Conservation (phyloP, 2,888 invertebrate genomes). For the Anorthoa munda region DNA sequence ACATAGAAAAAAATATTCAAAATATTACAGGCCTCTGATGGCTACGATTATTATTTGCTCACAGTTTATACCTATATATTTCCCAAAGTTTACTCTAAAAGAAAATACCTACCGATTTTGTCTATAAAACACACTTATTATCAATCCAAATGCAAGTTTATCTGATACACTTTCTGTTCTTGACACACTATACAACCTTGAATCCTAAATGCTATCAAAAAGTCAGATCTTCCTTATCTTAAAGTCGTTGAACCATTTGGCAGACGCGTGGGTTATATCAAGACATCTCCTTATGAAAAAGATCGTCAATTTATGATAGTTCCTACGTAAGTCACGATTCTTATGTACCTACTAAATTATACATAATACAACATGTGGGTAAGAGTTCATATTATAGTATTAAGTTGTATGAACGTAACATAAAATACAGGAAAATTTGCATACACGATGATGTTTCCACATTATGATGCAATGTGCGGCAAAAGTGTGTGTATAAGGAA, state of each 20-base stretch:
- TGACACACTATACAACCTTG: conserved; percentile 56
- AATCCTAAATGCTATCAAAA: conserved; percentile 41
- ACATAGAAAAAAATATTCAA: not conserved
- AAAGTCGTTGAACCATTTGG: conserved; percentile 52
- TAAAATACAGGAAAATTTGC: conserved; percentile 8
- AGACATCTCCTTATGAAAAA: conserved; percentile 35
- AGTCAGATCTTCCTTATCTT: conserved; percentile 45
- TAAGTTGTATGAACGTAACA: conserved; percentile 24
- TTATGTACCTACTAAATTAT: conserved; percentile 33
- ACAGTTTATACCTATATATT: too few relatives aligned
- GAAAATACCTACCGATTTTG: not conserved
- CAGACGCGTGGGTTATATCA: conserved; percentile 60
- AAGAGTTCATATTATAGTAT: conserved; percentile 5
- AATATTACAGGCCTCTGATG: not conserved
- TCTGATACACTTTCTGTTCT: conserved; percentile 27
- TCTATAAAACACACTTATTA: too few relatives aligned
- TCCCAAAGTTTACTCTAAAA: not conserved
- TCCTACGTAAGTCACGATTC: conserved; percentile 41
- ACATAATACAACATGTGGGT: conserved; percentile 9
- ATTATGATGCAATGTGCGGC: conserved; percentile 23
- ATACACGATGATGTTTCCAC: conserved; percentile 1
- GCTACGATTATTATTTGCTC: not conserved
- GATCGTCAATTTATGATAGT: conserved; percentile 46
- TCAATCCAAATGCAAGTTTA: not conserved
- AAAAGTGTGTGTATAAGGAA: not conserved